Evolutionary conservation across 2,888 invertebrate genomes (phyloP), one percentile per base, ranked within the genome.

Genomic region (Platycheirus rosarum): DNA sequence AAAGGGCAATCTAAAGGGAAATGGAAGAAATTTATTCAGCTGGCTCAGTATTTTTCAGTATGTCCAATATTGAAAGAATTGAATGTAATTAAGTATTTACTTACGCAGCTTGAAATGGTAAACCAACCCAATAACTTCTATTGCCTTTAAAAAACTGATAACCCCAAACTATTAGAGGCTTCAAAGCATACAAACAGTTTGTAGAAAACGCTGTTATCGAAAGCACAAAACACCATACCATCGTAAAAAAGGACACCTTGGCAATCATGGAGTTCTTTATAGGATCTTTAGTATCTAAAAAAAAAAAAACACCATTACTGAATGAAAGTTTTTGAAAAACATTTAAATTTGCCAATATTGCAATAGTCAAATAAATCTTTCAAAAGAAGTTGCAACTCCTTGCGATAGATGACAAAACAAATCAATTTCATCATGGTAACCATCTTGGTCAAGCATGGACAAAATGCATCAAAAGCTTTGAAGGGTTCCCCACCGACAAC

Each of bases 381-480:
- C 14, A 60, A 16, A 60, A 60, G 26, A 3, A 60, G 2, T 16
- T 29, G 4, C 16, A 60, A 1, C 0, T 60, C 11, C 0, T 42
- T 60, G 2, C 68, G 55, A 11, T 68, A 55, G 1, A 46, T 16
- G 2, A 55, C 5, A 44, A 55, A 46, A n/a, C 35, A 18, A 32
- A 53, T 7, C 35, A 68, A 44, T 44, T 68, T 68, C n/a, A 55
- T 23, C 42, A 51, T 46, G 2, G 68, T 68, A 0, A 55, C 55
- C n/a, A 35, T n/a, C 16, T 46, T 68, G 7, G 68, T 44, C 4
- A 68, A 7, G n/a, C 11, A 9, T 5, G 51, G 40, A 6, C 40
- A 51, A 23, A 66, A 1, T 1, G 16, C 16, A n/a, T 37, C 35
- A 0, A 66, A 9, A 2, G 48, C 35, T 13, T 5, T n/a, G 0